Conservation (phyloP, 2,113 vertebrate species). For the Nycticryphes semicollaris region DNA sequence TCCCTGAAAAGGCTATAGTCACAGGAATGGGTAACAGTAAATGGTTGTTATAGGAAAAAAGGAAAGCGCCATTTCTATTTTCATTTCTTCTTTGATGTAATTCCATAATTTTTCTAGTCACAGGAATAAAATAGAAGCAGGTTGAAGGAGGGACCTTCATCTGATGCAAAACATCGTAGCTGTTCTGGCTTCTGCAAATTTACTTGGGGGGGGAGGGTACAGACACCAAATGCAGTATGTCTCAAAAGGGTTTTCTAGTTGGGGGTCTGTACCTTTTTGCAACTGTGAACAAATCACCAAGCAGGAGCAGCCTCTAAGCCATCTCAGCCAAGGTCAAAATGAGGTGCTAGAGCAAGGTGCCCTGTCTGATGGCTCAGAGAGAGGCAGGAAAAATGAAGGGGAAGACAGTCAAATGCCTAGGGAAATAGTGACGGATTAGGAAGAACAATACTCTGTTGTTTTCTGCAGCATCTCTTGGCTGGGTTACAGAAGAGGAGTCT, state of each 20-base stretch:
- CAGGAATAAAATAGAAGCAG: neutral
- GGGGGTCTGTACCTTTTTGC: neutral
- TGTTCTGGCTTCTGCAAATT: neutral
- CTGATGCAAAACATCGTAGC: neutral
- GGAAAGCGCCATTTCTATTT: neutral
- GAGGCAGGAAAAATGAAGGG: neutral
- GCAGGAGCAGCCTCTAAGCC: neutral
- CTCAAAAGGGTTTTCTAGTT: neutral
- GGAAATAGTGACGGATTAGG: neutral
- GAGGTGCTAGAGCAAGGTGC: neutral
- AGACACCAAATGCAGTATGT: accelerated
- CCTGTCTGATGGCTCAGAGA: neutral
- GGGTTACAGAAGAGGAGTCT: neutral
- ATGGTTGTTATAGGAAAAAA: neutral
- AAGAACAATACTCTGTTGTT: neutral
- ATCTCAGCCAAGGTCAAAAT: neutral
- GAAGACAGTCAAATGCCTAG: neutral
- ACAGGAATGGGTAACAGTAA: neutral
- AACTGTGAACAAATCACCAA: neutral
- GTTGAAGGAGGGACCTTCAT: neutral
- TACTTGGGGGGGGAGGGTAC: neutral
- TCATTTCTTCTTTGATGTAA: neutral
- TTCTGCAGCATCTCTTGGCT: neutral
- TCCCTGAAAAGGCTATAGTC: neutral
- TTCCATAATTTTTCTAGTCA: neutral